These are phyloP conservation scores for Centrocercus urophasianus DNA, from an alignment of 2,113 vertebrate species.

Conservation along the genomic window DNA sequence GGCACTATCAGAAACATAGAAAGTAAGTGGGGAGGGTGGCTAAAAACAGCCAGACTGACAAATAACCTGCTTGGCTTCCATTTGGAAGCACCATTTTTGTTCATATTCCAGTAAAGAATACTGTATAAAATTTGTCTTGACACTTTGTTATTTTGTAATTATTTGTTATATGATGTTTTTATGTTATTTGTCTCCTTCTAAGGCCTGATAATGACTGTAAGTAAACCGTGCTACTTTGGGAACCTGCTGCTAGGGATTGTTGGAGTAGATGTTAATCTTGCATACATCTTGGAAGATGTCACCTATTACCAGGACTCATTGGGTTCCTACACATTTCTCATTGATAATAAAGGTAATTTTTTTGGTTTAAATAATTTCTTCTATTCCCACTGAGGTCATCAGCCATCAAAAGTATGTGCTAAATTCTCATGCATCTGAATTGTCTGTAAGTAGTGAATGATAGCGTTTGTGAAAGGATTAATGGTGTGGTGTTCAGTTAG, in stretches of 20 bases:
- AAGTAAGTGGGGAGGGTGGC: background rate
- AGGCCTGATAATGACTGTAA: constrained; percentile 99
- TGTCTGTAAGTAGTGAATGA: background rate
- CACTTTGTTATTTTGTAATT: too few relatives aligned
- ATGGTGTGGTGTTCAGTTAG: background rate
- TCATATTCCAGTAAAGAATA: background rate
- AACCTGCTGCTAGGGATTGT: constrained; percentile 97
- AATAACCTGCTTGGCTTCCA: background rate
- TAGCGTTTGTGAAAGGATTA: background rate
- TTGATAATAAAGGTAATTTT: constrained; percentile 95
- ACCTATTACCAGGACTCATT: constrained; percentile 98
- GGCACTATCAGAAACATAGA: background rate
- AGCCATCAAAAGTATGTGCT: background rate
- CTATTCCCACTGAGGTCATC: background rate
- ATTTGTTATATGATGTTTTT: background rate
- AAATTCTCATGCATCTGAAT: background rate
- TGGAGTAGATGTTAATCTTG: constrained; percentile 96
- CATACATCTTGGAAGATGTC: constrained; percentile 97
- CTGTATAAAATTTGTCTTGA: rapidly evolving
- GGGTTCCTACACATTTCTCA: constrained; percentile 97
- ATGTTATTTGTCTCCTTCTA: background rate
- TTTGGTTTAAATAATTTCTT: background rate
- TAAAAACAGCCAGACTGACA: background rate
- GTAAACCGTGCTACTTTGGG: constrained; percentile 96
- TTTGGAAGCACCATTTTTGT: background rate